phyloP scores from a whole-genome alignment of 2,888 invertebrate species.

The Drosophila ezoana region DNA sequence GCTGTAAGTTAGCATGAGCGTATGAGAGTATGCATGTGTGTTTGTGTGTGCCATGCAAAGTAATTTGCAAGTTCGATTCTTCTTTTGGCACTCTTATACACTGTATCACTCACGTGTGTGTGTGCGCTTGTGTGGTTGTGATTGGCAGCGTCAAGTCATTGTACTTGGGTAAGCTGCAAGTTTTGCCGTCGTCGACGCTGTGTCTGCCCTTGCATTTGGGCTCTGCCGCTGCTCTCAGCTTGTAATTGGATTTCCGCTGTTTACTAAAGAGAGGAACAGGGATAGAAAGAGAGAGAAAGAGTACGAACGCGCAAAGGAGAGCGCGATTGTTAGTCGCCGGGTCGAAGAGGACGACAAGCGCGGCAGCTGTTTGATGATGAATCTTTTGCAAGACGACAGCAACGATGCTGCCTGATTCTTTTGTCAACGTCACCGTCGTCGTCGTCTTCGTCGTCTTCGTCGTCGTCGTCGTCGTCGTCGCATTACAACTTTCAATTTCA shows the following conservation, averaged over 20 bases:
- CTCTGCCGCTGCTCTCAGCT: conserved; percentile 45
- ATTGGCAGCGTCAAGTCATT: conserved; percentile 47
- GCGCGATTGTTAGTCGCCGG: conserved; percentile 10
- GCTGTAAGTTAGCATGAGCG: conserved; percentile 1
- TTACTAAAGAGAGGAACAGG: conserved; percentile 46
- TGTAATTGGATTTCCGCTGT: conserved; percentile 78
- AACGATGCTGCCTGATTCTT: background rate
- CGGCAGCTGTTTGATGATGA: conserved; percentile 52
- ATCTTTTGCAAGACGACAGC: conserved; percentile 36
- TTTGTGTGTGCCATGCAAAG: conserved; percentile 4
- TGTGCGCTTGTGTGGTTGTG: background rate
- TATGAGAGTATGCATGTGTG: background rate
- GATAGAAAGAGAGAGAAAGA: conserved; percentile 5
- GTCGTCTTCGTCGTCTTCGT: background rate
- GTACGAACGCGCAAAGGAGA: conserved; percentile 1
- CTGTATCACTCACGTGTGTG: conserved; percentile 5
- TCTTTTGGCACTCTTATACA: conserved; percentile 17
- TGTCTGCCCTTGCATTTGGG: conserved; percentile 63
- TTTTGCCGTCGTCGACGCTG: conserved; percentile 45
- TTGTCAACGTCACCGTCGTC: conserved; percentile 5
- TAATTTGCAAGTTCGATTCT: conserved; percentile 21
- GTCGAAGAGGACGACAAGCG: conserved; percentile 19
- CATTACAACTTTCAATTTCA: conserved; percentile 77
- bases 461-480: conserved; percentile 17
- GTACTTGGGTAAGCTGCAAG: conserved; percentile 54